Evolutionary conservation across 2,113 vertebrate genomes (phyloP), one percentile per base, ranked within the genome.

Genomic region (Channa argus): DNA sequence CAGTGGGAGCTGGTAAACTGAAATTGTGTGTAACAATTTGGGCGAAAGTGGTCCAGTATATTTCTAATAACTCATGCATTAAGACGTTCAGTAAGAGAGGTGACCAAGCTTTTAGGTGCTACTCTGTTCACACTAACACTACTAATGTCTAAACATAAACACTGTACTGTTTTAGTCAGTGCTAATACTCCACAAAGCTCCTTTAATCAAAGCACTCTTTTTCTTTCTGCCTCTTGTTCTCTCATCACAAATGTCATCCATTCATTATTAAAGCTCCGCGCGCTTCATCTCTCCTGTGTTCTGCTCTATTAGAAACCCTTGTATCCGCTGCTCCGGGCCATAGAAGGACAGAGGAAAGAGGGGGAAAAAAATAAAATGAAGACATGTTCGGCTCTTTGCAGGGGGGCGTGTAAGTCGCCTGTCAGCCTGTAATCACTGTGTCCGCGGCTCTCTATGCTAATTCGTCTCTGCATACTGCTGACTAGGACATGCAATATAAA

Each of bases 341-440:
- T 73, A 79, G 86, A 84, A 84, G 87, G 87, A 91, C 87, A 76
- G 83, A 81, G 77, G 80, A 80, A 77, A 68, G 68, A 83, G 70
- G 67, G 70, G 60, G 65, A 50, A 89, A 85, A 83, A 85, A 85
- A 88, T 80, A 89, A 92, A 91, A 90, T 88, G 85, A 90, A 89
- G 88, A 89, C 87, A 83, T 89, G 88, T 90, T 91, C 87, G 34
- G 83, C 79, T 90, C 95, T 94, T 95, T 92, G 94, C 94, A 94
- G 95, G 94, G 93, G 95, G 95, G 95, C 95, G 95, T 96, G 94
- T 96, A 96, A 96, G 95, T 95, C 95, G 94, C 88, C 90, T 92
- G 91, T 96, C 96, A 96, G 95, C 94, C 95, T 96, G 95, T 96
- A 97, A 98, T 96, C 95, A 96, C 95, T 94, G 94, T 95, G 95